Evolutionary conservation across 2,113 vertebrate genomes (phyloP).

Genomic region (Onychorhynchus coronatus): DNA sequence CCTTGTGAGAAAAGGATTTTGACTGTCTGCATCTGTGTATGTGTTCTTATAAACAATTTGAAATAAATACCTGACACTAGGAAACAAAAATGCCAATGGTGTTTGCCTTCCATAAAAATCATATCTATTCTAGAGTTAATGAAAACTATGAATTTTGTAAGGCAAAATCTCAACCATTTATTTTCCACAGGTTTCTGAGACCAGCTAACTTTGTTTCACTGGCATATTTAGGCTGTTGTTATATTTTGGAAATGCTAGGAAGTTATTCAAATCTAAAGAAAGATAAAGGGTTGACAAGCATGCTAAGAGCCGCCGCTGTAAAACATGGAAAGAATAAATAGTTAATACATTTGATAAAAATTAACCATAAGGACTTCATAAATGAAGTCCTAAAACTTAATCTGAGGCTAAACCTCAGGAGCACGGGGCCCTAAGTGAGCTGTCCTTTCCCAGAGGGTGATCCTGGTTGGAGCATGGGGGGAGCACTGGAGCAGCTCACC

Average conservation of each 20-base stretch:
- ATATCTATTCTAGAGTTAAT: neutral
- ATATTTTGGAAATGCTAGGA: neutral
- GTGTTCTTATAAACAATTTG: neutral
- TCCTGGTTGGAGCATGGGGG: neutral
- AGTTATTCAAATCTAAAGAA: neutral
- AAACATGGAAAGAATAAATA: neutral
- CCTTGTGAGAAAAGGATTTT: neutral
- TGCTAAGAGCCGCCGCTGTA: neutral
- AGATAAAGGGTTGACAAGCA: neutral
- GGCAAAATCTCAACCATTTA: neutral
- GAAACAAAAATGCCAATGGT: neutral
- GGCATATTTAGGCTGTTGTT: neutral
- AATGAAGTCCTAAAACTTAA: neutral
- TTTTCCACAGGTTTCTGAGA: neutral
- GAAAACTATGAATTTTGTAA: neutral
- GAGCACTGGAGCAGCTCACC: neutral
- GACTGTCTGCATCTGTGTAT: neutral
- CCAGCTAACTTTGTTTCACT: neutral
- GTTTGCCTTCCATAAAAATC: neutral
- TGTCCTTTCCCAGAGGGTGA: neutral
- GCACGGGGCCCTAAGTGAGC: fast-evolving
- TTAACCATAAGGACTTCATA: neutral
- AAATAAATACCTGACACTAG: neutral
- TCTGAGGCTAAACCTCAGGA: fast-evolving
- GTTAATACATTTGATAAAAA: neutral